phyloP scores from a whole-genome alignment of 2,797 vertebrate species.

The Brachymystax lenok region DNA sequence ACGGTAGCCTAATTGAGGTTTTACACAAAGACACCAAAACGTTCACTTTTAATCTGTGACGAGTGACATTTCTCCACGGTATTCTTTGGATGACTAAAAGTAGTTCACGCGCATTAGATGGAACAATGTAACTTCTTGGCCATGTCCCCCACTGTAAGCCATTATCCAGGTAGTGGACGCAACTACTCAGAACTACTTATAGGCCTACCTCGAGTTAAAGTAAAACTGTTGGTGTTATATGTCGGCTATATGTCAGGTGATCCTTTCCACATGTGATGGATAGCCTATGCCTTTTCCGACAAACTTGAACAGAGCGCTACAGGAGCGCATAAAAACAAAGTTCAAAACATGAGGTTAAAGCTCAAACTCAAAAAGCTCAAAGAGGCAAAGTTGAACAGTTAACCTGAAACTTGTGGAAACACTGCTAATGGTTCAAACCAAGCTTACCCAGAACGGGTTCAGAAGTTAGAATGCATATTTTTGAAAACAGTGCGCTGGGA shows the following conservation, averaged over 20 bases:
- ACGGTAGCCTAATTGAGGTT: slow-evolving; percentile 6
- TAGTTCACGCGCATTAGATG: slow-evolving; percentile 3
- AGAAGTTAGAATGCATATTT: slow-evolving; percentile 4
- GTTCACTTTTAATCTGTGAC: slow-evolving; percentile 7
- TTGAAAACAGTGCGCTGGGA: too few species aligned
- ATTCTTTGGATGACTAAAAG: slow-evolving; percentile 3
- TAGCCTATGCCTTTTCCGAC: background rate
- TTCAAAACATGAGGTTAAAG: background rate
- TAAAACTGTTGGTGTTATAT: background rate
- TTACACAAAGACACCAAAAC: slow-evolving; percentile 18
- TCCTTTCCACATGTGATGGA: background rate
- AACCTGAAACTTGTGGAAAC: background rate
- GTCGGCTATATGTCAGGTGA: background rate
- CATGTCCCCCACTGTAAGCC: background rate
- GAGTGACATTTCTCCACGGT: background rate
- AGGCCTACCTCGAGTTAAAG: background rate
- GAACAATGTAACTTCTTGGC: background rate
- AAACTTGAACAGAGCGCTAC: background rate
- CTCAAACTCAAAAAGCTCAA: too few species aligned
- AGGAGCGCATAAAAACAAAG: background rate
- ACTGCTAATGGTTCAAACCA: background rate
- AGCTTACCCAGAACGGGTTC: background rate
- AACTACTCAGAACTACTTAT: background rate
- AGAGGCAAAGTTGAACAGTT: background rate
- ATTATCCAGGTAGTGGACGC: background rate